phyloP scores from a whole-genome alignment of 2,888 invertebrate genomes.

The Nemapogon koenigi region DNA sequence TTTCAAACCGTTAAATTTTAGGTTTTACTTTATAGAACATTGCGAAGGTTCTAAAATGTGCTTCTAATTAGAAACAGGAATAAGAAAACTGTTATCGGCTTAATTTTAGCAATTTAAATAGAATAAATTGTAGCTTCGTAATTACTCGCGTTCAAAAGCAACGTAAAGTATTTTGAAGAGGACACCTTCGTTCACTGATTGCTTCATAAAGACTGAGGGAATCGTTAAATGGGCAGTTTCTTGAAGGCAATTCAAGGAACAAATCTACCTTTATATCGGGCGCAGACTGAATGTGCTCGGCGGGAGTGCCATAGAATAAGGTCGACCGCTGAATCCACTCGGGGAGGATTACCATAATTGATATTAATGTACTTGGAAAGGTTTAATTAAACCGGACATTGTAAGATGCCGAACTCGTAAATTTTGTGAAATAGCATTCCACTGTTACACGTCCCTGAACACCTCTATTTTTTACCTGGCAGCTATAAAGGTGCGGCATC shows the following conservation, averaged over 20 bases:
- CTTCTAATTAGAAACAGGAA: no score
- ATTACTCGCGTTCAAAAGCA: constrained; percentile 20
- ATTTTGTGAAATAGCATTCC: constrained; percentile 20
- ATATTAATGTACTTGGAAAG: constrained; percentile 47
- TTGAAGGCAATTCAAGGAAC: constrained; percentile 23
- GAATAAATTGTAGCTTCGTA: constrained; percentile 4
- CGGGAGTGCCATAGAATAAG: constrained; percentile 21
- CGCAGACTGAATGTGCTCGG: constrained; percentile 12
- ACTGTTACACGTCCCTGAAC: constrained; percentile 8
- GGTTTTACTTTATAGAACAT: no score
- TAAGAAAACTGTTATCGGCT: no score
- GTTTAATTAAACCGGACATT: constrained; percentile 48
- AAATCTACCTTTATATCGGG: constrained; percentile 20
- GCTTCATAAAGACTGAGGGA: constrained; percentile 32
- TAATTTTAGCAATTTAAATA: no score
- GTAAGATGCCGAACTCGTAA: constrained; percentile 33
- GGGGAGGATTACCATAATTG: constrained; percentile 48
- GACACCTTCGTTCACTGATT: constrained; percentile 25
- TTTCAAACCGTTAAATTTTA: no score
- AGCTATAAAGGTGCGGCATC: no score
- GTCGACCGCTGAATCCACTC: constrained; percentile 36
- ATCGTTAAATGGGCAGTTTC: constrained; percentile 29
- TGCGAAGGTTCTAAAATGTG: no score
- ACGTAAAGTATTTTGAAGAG: constrained; percentile 34
- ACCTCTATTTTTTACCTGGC: background rate